Evolutionary conservation across 2,113 vertebrate species (phyloP), one percentile per base, ranked within the genome.

Genomic region (Clinocottus analis): DNA sequence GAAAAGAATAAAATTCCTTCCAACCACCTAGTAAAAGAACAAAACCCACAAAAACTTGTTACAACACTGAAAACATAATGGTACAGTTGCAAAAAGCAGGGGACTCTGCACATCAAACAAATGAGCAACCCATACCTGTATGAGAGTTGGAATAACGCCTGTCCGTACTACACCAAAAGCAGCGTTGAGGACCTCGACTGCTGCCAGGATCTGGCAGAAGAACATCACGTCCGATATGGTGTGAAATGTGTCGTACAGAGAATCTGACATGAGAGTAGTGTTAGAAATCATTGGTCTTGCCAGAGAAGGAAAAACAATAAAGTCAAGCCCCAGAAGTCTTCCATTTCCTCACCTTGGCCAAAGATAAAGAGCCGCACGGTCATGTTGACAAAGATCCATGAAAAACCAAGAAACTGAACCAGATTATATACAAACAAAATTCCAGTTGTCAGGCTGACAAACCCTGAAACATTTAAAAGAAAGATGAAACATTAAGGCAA

Each of bases 361-460:
- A 99, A 93, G 75, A 97, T 96, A 76, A 97, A 95, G 51, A 99
- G 95, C 9, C 97, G 95, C 68, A 99, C 96, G 1, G 97, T 98
- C 97, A 99, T 96, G 92, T 98, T 99, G 87, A 97, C 94, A 84
- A 99, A 99, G 87, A 99, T 96, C 97, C 97, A 99, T 6, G 98
- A 98, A 92, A 97, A 99, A 37, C 97, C 97, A 87, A 99, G 90
- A 82, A 99, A 99, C 92, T 99, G 98, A 3, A 99, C 97, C 7
- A 99, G 93, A 79, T 99, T 99, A 69, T 99, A 99, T 82, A 96
- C 92, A 72, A 98, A 94, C 61, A 99, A 86, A 85, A 96, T 97
- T 21, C 94, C 96, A 56, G 95, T 97, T 94, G 95, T 97, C 89
- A 98, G 82, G 90, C 89, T 96, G 92, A 92, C 74, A 78, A 90